Base-by-base conservation (phyloP, 2,113 vertebrate species). In the Leucopsar rothschildi region DNA sequence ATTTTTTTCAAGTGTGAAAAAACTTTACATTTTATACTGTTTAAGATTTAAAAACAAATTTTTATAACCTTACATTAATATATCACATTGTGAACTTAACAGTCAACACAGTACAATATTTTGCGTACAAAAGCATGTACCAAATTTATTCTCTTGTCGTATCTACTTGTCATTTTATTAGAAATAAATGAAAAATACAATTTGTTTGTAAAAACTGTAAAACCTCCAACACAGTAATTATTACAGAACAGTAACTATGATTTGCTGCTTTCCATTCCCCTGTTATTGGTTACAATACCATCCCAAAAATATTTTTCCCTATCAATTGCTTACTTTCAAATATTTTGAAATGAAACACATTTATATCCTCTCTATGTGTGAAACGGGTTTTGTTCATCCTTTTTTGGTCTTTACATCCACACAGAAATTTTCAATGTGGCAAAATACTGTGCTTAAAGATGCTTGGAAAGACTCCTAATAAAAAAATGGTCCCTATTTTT, bases 21-120 rank as follows among this genome's bases (percentile, higher is more conserved):
- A 96, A 91, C 52, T 95, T 97, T 87, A 92, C 88, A 96, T 85
- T 89, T 81, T 71, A 69, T 40, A 82, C 50, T 80, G 72, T 53
- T 82, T 37, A 78, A 59, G 69, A 93, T 79, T 93, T 65, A 47
- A 89, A 86, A 86, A 77, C 31, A 47, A 44, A 15, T 57, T 71
- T 91, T 81, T 49, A 79, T 95, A 95, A 83, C 37, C 85, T 94
- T 44, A 71, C 64, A 79, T 82, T 59, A 90, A 83, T 57, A 47
- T 57, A 85, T 75, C 82, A 86, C 59, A 87, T 53, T 22, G 40
- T 82, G 93, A 95, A 90, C 45, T 55, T 69, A 85, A 87, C 0
- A 0, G 59, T 3, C 3, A 91, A 89, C 27, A 25, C 19, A 49
- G 18, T 40, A 64, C 63, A 73, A 20, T 52, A 64, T 28, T 57